Evolutionary conservation across 1,140 invertebrate species (phyloP), one percentile per base, ranked within the genome.

Genomic region (Heliconius hewitsoni): DNA sequence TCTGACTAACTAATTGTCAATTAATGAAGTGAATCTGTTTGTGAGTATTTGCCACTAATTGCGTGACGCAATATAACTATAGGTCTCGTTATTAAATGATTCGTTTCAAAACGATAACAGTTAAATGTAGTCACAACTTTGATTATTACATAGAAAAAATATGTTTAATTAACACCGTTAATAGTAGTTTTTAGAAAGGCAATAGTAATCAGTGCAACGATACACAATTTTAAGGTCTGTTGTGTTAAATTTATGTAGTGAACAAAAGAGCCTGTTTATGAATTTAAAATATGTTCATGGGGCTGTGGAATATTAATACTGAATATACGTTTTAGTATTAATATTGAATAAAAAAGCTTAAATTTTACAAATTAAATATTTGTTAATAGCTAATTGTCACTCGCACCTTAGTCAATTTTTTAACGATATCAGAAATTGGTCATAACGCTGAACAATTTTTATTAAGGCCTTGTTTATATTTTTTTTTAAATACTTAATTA

Each of bases 31-130:
- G 60, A 76, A 46, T 76, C 46, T 66, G 19, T 50, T 72, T 60
- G 55, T 42, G 74, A 74, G 66, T 73, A 80, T 80, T 80, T 76
- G 78, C 78, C 66, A 19, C 52, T 80, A 80, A 80, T 80, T 80
- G 42, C 39, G 52, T 79, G 60, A 74, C 57, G 42, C 9, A 50
- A 73, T 73, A 34, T 73, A 80, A 72, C 70, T 73, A 70, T 66
- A 66, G 23, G 27, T 27, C 60, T 66, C 60, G 60, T 66, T 77
- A 74, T 80, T 76, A 80, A 42, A 72, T 19, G 46, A 80, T 76
- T 80, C 74, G 74, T 73, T 75, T 50, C 16, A 52, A 46, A 46
- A 23, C 27, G 52, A 76, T 80, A 73, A 76, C 13, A 60, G 50
- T 19, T 19, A 76, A 37, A 73, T 19, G 18, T 74, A 34, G 73